Evolutionary conservation across 2,113 vertebrate species (phyloP).

Genomic region (Gorsachius goisagi): DNA sequence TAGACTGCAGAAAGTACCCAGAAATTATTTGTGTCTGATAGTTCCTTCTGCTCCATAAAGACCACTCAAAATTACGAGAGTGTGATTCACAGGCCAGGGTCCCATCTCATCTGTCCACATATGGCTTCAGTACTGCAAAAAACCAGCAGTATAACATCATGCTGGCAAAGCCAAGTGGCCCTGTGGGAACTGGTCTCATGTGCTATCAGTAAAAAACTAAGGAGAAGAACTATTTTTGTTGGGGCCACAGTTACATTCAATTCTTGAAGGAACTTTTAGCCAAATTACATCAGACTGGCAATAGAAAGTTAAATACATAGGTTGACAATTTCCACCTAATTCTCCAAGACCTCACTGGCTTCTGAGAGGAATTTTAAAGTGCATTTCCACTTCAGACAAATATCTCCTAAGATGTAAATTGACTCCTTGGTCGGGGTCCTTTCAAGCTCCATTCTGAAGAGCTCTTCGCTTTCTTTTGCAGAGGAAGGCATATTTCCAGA

Average conservation of each 20-base stretch:
- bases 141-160: background rate
- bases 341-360: background rate
- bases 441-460: background rate
- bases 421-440: background rate
- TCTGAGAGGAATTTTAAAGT: background rate
- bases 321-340: background rate
- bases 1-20: background rate
- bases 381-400: background rate
- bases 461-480: background rate
- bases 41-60: background rate
- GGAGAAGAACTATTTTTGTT: background rate
- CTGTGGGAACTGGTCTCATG: background rate
- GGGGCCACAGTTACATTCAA: background rate
- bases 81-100: background rate
- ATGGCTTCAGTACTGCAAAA: background rate
- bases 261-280: background rate
- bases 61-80: background rate
- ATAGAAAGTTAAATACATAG: background rate
- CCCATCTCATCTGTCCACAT: rapidly evolving
- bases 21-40: background rate
- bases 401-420: background rate
- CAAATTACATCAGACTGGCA: background rate
- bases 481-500: slow-evolving; percentile 36
- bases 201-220: background rate
- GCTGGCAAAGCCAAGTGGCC: background rate